These are phyloP conservation scores for Morone saxatilis DNA, from an alignment of 2,113 vertebrate species.

Conservation along the genomic window DNA sequence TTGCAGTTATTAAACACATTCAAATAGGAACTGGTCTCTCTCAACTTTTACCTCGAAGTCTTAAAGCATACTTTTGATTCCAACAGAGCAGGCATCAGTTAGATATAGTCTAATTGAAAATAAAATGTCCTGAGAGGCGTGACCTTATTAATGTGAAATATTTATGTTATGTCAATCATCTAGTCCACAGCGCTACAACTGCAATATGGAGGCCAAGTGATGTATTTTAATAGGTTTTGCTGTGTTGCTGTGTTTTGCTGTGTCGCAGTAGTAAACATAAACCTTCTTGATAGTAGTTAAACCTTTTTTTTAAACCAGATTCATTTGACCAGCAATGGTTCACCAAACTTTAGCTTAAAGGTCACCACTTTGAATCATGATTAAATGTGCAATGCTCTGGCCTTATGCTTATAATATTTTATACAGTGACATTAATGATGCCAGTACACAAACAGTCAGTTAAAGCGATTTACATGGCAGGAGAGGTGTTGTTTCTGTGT, in stretches of 20 bases:
- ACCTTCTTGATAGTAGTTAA: no score
- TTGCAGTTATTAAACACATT: conserved; percentile 31
- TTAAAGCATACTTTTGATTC: conserved; percentile 15
- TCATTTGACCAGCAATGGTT: not conserved
- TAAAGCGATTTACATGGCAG: not conserved
- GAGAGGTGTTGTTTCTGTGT: not conserved
- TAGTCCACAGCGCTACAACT: not conserved
- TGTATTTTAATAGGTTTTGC: not conserved
- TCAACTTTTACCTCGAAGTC: conserved; percentile 4
- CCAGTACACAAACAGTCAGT: not conserved
- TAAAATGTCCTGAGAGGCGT: not conserved
- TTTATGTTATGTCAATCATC: not conserved
- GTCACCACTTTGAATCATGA: not conserved
- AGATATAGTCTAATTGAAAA: not conserved
- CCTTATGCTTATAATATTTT: not conserved
- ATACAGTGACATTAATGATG: conserved; percentile 3
- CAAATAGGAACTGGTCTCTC: conserved; percentile 11
- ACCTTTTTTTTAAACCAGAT: no score
- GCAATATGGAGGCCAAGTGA: not conserved
- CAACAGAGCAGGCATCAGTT: not conserved
- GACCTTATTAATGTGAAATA: not conserved
- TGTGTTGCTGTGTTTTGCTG: not conserved
- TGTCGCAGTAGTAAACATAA: not conserved
- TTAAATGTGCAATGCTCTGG: not conserved
- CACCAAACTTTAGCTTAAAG: not conserved